Base-by-base conservation (phyloP, 2,113 vertebrate species). In the Clinocottus analis region DNA sequence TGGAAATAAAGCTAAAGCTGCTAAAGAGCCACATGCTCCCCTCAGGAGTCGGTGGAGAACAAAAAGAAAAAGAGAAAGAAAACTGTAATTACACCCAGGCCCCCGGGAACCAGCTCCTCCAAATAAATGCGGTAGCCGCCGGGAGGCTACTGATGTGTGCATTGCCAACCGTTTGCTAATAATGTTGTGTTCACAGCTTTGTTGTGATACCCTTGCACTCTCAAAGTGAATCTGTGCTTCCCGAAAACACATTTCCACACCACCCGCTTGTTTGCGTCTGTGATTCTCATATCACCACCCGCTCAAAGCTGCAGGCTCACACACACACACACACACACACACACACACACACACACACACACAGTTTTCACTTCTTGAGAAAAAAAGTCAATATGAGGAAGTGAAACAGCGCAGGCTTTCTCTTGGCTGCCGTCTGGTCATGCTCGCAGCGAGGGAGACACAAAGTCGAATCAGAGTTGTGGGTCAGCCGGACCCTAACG, bases 381-480 rank as follows among this genome's bases (percentile, higher is more conserved):
- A 58, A 19, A 63, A 12, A 7, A 25, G 10, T 60, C 11, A 25
- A 8, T 13, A 25, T 19, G 58, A 67, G 59, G 49, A 64, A 70
- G 63, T 62, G 51, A 75, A 9, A 58, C 7, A 11, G 27, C 17
- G 39, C 29, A 72, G 47, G 23, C 3, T 8, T 41, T 58, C 56
- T 21, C 39, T 49, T 49, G 13, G 37, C 70, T 41, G 59, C 41
- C 68, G 12, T 77, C 37, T 56, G 29, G 29, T 67, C 13, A 39
- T 19, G 23, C 59, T 83, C 69, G 21, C 47, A 23, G 49, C 19
- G 39, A 74, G 84, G 77, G 75, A 62, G 68, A 89, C 79, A 75
- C 83, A 39, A 49, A 89, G 62, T 81, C 6, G 68, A 79, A 68
- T 71, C 78, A 59, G 81, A 90, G 84, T 60, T 85, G 63, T 14